Evolutionary conservation across 1,140 invertebrate species (phyloP).

Genomic region (Samia ricini): DNA sequence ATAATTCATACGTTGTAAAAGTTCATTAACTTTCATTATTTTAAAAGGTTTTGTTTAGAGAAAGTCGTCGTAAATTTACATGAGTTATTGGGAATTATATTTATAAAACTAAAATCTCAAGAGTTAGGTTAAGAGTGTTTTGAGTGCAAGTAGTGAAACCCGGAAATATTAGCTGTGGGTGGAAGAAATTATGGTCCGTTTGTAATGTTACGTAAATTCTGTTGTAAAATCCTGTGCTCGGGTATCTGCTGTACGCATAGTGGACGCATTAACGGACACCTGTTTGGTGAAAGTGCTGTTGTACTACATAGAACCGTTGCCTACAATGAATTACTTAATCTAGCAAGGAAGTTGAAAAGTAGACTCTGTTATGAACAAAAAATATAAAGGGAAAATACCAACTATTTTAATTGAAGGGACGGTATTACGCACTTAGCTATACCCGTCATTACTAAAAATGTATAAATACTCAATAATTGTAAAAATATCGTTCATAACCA

Average conservation of each 20-base stretch:
- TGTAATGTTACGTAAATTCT: background rate
- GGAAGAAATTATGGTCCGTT: background rate
- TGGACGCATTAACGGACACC: slow-evolving; percentile 10
- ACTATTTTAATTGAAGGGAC: background rate
- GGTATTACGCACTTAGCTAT: background rate
- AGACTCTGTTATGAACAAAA: slow-evolving; percentile 1
- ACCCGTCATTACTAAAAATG: background rate
- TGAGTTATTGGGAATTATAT: background rate
- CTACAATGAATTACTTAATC: background rate
- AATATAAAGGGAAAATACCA: background rate
- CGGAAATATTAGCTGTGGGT: background rate
- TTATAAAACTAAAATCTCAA: background rate
- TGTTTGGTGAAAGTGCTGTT: slow-evolving; percentile 16
- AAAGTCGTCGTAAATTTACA: background rate
- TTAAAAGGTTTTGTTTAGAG: background rate
- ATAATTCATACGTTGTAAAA: background rate
- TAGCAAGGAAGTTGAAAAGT: background rate
- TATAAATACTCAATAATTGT: too few species aligned
- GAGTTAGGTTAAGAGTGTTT: background rate
- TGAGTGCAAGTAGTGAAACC: background rate
- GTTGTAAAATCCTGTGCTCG: background rate
- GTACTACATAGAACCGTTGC: background rate
- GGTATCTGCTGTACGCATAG: background rate
- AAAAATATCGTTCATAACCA: too few species aligned
- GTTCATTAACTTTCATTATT: background rate